Base-by-base conservation (phyloP, 2,888 invertebrate species). In the Tinea semifulvella region DNA sequence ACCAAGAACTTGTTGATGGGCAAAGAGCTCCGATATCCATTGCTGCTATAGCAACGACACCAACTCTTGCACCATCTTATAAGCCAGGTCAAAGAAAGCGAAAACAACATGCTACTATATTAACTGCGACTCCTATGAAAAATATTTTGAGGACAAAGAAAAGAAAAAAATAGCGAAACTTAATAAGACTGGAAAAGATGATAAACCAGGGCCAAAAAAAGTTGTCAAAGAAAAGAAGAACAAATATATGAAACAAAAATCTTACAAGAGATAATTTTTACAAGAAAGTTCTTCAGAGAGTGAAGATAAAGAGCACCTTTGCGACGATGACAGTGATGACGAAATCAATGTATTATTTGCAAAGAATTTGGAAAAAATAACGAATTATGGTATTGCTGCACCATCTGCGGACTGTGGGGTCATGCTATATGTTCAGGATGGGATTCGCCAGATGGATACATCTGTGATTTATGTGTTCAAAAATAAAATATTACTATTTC, bases 371-470 rank as follows among this genome's bases (percentile, higher is more conserved):
- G 54, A 45, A 53, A 53, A 53, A 53, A 50, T 46, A 47, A 48
- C 25, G 48, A 57, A 51, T 16, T 56, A 47, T 56, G 53, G 56
- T 56, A 53, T 52, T 48, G 55, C 44, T 54, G 55, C 44, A 55
- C 49, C 16, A 44, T 45, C 42, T 56, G 54, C 45, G 56, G 53
- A 51, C 47, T 54, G 49, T 58, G 56, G 57, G 48, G 53, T 52
- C 56, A 58, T 49, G 53, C 52, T 47, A 48, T 50, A 48, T 57
- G 56, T 48, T 50, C 54, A 43, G 56, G 53, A 42, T 53, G 54
- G 50, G 52, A 57, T 53, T 55, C 52, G 44, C 49, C 57, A 47
- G 49, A 52, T 47, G 49, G 46, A 48, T 57, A 52, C 35, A 51
- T 55, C 42, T 55, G 56, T 49, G 54, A 53, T 53, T 52, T 54